Evolutionary conservation across 1,140 invertebrate genomes (phyloP).

Genomic region (Drosophila bocki): DNA sequence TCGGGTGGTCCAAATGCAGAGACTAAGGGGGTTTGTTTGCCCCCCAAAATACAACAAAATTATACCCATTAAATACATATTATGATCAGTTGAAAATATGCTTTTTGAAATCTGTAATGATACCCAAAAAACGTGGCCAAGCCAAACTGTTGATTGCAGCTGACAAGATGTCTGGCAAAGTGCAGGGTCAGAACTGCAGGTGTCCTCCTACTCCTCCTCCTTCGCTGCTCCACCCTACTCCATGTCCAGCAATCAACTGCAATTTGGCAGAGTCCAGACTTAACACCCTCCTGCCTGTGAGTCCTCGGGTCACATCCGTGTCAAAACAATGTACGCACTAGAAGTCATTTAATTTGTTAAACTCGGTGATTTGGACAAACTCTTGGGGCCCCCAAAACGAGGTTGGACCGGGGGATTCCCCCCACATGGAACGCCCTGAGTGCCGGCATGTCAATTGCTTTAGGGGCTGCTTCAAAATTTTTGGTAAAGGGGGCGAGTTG

Average conservation of each 20-base stretch:
- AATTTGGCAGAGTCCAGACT: constrained; percentile 78
- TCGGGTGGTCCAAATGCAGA: constrained; percentile 53
- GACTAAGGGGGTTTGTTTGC: no score
- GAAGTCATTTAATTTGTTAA: constrained; percentile 85
- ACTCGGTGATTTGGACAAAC: constrained; percentile 80
- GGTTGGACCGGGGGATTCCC: no score
- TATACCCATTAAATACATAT: not conserved
- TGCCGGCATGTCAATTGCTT: constrained; percentile 44
- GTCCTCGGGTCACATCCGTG: constrained; percentile 66
- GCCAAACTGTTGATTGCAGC: constrained; percentile 53
- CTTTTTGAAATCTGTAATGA: not conserved
- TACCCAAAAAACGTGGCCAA: constrained; percentile 15
- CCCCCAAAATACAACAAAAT: not conserved
- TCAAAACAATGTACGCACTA: constrained; percentile 85
- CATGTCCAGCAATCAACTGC: constrained; percentile 76
- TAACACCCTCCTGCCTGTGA: constrained; percentile 14
- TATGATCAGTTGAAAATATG: not conserved
- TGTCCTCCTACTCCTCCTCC: constrained; percentile 11
- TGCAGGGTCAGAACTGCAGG: constrained; percentile 51
- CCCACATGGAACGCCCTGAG: not conserved
- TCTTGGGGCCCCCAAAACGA: constrained; percentile 24
- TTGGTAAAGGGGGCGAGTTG: not conserved
- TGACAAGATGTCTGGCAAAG: constrained; percentile 66
- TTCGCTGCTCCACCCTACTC: not conserved
- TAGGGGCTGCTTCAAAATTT: constrained; percentile 4